Percentiles rank a stretch among this genome's conserved stretches.
These are phyloP conservation scores for Onchidella celtica DNA, from an alignment of 2,888 invertebrate genomes.

Conservation along the genomic window DNA sequence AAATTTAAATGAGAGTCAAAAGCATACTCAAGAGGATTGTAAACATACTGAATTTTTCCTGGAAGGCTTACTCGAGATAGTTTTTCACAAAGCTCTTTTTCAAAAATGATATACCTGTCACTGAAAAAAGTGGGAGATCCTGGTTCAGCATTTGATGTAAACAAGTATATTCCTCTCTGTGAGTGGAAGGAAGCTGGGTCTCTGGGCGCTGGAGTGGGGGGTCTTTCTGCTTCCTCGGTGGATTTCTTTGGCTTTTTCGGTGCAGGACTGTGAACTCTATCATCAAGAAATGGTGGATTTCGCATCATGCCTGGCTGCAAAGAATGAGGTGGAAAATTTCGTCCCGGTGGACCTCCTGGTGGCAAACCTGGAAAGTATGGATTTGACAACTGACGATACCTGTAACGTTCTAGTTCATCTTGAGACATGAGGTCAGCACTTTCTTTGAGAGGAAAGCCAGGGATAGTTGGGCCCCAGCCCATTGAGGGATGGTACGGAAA, in stretches of 20 bases:
- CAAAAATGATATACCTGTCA: slow-evolving; percentile 67
- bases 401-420: slow-evolving; percentile 48
- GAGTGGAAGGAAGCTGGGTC: slow-evolving; percentile 49
- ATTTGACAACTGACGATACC: slow-evolving; percentile 45
- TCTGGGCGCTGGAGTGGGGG: slow-evolving; percentile 48
- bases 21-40: slow-evolving; percentile 94
- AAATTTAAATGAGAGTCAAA: slow-evolving; percentile 88
- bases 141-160: slow-evolving; percentile 43
- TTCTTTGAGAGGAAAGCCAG: slow-evolving; percentile 46
- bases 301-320: slow-evolving; percentile 47
- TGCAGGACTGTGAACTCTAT: slow-evolving; percentile 46
- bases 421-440: slow-evolving; percentile 45
- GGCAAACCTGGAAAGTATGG: slow-evolving; percentile 46
- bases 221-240: slow-evolving; percentile 45
- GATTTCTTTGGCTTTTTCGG: slow-evolving; percentile 50
- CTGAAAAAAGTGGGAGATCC: slow-evolving; percentile 48
- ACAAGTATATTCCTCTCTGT: slow-evolving; percentile 50
- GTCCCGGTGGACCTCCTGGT: slow-evolving; percentile 42
- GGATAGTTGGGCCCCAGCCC: slow-evolving; percentile 47
- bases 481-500: slow-evolving; percentile 48
- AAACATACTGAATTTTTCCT: slow-evolving; percentile 85
- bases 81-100: slow-evolving; percentile 72
- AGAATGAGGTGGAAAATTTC: slow-evolving; percentile 43
- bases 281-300: slow-evolving; percentile 38
- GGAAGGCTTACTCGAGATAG: slow-evolving; percentile 82